A percentile compares a stretch with the other conserved stretches of the same genome.
Conservation (phyloP, 1,140 invertebrate genomes). For the Lanistes nyassanus region DNA sequence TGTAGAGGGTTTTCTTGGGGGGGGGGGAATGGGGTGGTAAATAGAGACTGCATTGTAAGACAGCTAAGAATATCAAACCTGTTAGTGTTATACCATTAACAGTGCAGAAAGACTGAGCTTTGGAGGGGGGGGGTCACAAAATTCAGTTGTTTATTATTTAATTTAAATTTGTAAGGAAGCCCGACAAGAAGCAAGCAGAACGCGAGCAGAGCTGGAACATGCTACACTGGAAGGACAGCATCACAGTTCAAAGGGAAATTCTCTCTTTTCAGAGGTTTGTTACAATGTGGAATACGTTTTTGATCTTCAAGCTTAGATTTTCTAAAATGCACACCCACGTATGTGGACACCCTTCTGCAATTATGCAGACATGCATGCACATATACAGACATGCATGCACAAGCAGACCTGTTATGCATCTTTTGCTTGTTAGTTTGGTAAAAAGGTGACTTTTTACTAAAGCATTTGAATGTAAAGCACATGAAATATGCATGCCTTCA, state of each 20-base stretch:
- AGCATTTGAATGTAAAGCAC: too few relatives aligned
- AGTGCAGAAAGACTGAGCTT: too few relatives aligned
- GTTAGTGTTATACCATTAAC: too few relatives aligned
- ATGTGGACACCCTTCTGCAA: not conserved
- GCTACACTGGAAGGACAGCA: conserved; percentile 37
- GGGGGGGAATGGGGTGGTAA: too few relatives aligned
- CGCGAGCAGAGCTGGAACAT: conserved; percentile 43
- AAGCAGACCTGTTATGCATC: not conserved
- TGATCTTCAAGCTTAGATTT: not conserved
- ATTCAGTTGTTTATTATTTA: too few relatives aligned
- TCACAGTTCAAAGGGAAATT: conserved; percentile 47
- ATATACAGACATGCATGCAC: not conserved
- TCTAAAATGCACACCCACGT: not conserved
- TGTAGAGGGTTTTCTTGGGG: too few relatives aligned
- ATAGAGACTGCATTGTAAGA: too few relatives aligned
- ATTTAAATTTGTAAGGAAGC: conserved; percentile 32
- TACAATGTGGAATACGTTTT: not conserved
- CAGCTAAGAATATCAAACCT: too few relatives aligned
- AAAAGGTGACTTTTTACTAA: too few relatives aligned
- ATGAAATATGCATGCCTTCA: too few relatives aligned
- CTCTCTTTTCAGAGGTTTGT: conserved; percentile 49
- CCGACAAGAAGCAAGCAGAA: conserved; percentile 32
- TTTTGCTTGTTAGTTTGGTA: too few relatives aligned
- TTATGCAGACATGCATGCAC: not conserved
- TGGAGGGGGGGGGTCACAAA: too few relatives aligned